Percentiles rank a stretch among this genome's conserved stretches.
Conservation (phyloP, 2,113 vertebrate genomes). For the Brachyistius frenatus region DNA sequence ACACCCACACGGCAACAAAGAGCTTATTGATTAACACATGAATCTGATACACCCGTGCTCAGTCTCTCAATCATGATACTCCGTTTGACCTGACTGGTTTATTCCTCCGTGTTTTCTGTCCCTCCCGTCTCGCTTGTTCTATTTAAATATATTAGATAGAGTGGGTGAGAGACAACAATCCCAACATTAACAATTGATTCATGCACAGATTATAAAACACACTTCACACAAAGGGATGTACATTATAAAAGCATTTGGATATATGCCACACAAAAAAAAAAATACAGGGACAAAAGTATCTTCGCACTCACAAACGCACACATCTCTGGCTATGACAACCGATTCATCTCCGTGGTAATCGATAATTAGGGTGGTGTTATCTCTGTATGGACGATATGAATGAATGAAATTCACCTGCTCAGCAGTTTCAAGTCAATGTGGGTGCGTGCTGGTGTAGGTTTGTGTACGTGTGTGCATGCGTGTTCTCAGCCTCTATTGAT, state of each 20-base stretch:
- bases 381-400: conserved; percentile 72
- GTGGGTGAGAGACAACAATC: neutral
- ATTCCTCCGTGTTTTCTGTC: neutral
- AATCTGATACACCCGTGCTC: conserved; percentile 56
- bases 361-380: conserved; percentile 66
- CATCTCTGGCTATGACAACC: conserved; percentile 43
- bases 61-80: conserved; percentile 29
- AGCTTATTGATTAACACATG: conserved; percentile 69
- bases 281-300: conserved; percentile 22
- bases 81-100: conserved; percentile 38
- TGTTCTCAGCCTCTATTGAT: conserved; percentile 70
- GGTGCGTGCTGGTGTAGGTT: conserved; percentile 29
- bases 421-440: conserved; percentile 62
- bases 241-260: neutral
- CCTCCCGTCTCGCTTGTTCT: neutral
- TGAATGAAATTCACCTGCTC: conserved; percentile 76
- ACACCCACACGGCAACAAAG: conserved; percentile 66
- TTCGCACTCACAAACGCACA: conserved; percentile 19
- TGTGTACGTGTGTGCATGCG: conserved; percentile 33
- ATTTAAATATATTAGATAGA: neutral
- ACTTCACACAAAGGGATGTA: neutral
- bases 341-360: conserved; percentile 56
- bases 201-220: conserved; percentile 4
- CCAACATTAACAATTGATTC: conserved; percentile 15
- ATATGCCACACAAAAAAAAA: neutral